phyloP scores from a whole-genome alignment of 2,113 vertebrate species.

The Neodon shergylaensis region DNA sequence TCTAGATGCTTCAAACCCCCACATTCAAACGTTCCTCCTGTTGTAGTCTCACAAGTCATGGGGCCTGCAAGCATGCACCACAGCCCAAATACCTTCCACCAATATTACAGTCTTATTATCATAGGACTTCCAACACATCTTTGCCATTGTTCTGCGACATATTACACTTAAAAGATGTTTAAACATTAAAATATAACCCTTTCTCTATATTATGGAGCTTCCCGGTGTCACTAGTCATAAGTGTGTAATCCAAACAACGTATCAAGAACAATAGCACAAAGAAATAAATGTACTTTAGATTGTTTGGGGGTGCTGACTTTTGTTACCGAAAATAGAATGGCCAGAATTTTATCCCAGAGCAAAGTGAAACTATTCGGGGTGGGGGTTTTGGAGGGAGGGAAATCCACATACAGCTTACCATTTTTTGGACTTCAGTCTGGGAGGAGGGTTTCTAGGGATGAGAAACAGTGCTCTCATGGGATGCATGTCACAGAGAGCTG shows the following conservation, averaged over 20 bases:
- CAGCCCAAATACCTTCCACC: constrained; percentile 49
- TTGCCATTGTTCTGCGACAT: constrained; percentile 64
- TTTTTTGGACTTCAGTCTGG: constrained; percentile 99
- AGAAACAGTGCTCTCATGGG: constrained; percentile 99
- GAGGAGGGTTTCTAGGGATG: constrained; percentile 98
- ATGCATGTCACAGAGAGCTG: constrained; percentile 99
- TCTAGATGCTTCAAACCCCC: background rate
- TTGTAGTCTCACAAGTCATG: background rate
- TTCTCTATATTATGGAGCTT: constrained; percentile 29
- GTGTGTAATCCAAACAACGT: constrained; percentile 14
- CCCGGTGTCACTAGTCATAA: constrained; percentile 24
- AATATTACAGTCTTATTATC: constrained; percentile 74
- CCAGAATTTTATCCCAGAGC: constrained; percentile 26
- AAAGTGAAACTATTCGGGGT: constrained; percentile 10
- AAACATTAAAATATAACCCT: constrained; percentile 57
- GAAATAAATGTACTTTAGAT: background rate
- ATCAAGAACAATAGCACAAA: constrained; percentile 42
- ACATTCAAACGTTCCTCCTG: background rate
- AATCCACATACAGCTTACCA: constrained; percentile 87
- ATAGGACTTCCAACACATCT: constrained; percentile 50
- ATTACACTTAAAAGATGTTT: constrained; percentile 32
- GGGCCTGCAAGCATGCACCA: background rate
- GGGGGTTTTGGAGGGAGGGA: background rate
- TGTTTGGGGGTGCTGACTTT: background rate
- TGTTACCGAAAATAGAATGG: constrained; percentile 25